phyloP scores from a whole-genome alignment of 2,113 vertebrate genomes.

The Lates calcarifer region DNA sequence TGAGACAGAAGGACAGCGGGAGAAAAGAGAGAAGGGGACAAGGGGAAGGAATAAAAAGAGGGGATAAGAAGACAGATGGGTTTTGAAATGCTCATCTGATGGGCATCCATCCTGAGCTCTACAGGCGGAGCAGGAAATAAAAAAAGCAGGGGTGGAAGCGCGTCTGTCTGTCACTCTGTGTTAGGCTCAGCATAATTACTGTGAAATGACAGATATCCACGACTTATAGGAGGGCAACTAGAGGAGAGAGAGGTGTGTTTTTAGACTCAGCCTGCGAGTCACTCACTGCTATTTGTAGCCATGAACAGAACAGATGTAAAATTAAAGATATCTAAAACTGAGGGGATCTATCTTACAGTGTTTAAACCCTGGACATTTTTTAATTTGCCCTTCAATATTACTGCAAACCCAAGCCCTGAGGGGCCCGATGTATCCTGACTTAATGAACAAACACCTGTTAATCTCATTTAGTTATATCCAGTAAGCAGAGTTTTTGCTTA shows the following conservation, averaged over 20 bases:
- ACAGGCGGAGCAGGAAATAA: slow-evolving; percentile 56
- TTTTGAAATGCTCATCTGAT: slow-evolving; percentile 66
- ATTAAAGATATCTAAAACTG: slow-evolving; percentile 17
- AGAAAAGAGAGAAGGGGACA: slow-evolving; percentile 29
- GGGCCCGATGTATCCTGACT: slow-evolving; percentile 1
- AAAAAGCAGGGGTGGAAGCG: slow-evolving; percentile 66
- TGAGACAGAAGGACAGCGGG: slow-evolving; percentile 37
- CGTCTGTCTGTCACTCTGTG: slow-evolving; percentile 78
- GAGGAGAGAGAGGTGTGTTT: slow-evolving; percentile 63
- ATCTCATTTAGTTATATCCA: slow-evolving; percentile 29
- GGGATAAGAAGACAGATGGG: slow-evolving; percentile 54
- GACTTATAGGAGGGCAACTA: slow-evolving; percentile 65
- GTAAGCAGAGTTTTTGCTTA: slow-evolving; percentile 11
- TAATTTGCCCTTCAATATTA: slow-evolving; percentile 3
- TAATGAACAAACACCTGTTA: slow-evolving; percentile 25
- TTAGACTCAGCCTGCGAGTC: slow-evolving; percentile 77
- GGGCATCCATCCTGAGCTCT: slow-evolving; percentile 49
- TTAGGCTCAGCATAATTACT: slow-evolving; percentile 83
- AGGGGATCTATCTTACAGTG: neutral
- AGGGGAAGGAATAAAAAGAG: slow-evolving; percentile 38
- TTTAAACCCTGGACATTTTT: slow-evolving; percentile 17
- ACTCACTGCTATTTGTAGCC: slow-evolving; percentile 58
- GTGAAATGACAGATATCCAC: slow-evolving; percentile 80
- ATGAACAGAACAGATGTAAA: slow-evolving; percentile 19
- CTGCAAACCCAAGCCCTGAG: slow-evolving; percentile 32